Base-by-base conservation (phyloP, 2,113 vertebrate species). In the Charadrius vociferus region DNA sequence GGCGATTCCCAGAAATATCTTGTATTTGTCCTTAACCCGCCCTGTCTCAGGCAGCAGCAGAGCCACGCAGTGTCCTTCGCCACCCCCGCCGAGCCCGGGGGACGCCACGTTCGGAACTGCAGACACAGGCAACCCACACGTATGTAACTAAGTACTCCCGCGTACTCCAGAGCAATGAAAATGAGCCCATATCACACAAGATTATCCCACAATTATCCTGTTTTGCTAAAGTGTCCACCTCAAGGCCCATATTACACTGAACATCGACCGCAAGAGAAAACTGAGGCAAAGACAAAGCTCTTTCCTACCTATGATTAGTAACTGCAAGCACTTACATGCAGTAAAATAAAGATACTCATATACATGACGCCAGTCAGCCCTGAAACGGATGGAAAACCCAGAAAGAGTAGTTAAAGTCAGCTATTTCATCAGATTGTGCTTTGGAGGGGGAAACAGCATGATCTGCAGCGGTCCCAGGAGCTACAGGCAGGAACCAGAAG, bases 111-210 rank as follows among this genome's bases (percentile, higher is more conserved):
- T 11, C 29, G 32, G 29, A 43, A 49, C 1, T 11, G 20, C 23
- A 15, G 36, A 17, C 1, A 32, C 0, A 22, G 50, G 45, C 49
- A 77, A 15, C 32, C 22, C 18, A 1, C 12, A 5, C 0, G 1
- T 4, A 27, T 0, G 22, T 6, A 58, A 78, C 36, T 4, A 3
- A 3, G 5, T 7, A 3, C 22, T 67, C 30, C 55, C 11, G 1
- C 0, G 5, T 15, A 9, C 15, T 12, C 53, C 47, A 43, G 12
- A 47, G 37, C 65, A 45, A 72, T 0, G 1, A 59, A 75, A 74
- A 18, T 0, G 22, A 87, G 62, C 84, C 53, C 20, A 2, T 32
- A 49, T 34, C n/a, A 20, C n/a, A 11, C 52, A 8, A 34, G 26
- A 77, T 43, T 49, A 81, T 36, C 77, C 80, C 70, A 3, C 32